A percentile compares a stretch with the other conserved stretches of the same genome.
Evolutionary conservation across 2,888 invertebrate species (phyloP).

Genomic region (Cryptocheilus praepositus): DNA sequence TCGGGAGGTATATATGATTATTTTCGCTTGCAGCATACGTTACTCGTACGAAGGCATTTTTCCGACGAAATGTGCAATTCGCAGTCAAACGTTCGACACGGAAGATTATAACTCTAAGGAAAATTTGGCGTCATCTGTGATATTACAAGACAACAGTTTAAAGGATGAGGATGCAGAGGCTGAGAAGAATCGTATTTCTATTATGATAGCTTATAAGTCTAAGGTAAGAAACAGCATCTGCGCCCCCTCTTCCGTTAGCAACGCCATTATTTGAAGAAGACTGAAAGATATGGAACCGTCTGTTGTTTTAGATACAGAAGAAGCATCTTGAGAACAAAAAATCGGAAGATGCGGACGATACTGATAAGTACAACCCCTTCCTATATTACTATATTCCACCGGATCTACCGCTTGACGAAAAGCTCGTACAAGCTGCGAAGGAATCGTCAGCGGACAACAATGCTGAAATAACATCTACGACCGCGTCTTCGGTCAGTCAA

Average conservation of each 20-base stretch:
- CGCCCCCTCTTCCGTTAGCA: too few species aligned
- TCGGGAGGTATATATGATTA: not conserved
- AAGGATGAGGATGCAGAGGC: constrained; percentile 10
- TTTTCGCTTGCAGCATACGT: constrained; percentile 38
- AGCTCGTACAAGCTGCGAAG: constrained; percentile 68
- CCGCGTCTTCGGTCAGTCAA: not conserved
- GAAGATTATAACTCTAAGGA: constrained; percentile 33
- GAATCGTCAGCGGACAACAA: constrained; percentile 19
- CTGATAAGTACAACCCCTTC: constrained; percentile 76
- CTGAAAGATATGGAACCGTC: too few species aligned
- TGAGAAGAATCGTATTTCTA: constrained; percentile 24
- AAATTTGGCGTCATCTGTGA: constrained; percentile 29
- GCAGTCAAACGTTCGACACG: constrained; percentile 33
- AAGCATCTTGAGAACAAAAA: constrained; percentile 24
- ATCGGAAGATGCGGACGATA: constrained; percentile 54
- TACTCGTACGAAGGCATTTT: constrained; percentile 51
- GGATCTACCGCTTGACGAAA: constrained; percentile 75
- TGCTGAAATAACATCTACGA: too few species aligned
- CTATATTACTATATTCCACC: constrained; percentile 78
- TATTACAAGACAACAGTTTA: constrained; percentile 21
- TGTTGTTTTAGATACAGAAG: not conserved
- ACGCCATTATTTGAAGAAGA: too few species aligned
- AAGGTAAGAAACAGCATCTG: constrained; percentile 23
- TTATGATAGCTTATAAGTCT: constrained; percentile 24
- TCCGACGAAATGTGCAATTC: constrained; percentile 37